phyloP scores from a whole-genome alignment of 2,113 vertebrate genomes.

The Apistogramma diplotaenia region DNA sequence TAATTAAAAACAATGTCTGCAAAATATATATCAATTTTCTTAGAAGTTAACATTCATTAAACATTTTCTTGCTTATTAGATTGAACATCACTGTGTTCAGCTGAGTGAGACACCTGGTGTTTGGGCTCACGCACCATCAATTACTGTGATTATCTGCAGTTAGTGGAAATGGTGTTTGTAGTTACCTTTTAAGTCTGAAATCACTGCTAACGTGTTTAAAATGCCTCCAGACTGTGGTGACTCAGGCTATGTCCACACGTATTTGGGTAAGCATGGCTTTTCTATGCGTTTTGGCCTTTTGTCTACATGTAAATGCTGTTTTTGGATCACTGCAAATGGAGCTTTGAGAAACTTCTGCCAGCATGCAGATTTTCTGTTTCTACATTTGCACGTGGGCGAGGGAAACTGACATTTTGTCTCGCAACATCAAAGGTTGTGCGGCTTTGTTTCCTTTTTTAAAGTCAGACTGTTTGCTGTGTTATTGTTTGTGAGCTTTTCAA shows the following conservation, averaged over 20 bases:
- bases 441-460: neutral
- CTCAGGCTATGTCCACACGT: neutral
- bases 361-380: too few species aligned
- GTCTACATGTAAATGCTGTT: neutral
- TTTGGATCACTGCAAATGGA: neutral
- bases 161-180: neutral
- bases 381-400: too few species aligned
- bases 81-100: neutral
- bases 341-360: neutral
- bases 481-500: too few species aligned
- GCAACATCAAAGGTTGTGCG: too few species aligned
- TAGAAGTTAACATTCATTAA: neutral
- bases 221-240: neutral
- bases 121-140: neutral
- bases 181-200: neutral
- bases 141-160: neutral
- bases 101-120: neutral
- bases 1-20: neutral
- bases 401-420: too few species aligned
- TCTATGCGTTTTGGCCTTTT: neutral
- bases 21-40: neutral
- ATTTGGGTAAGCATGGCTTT: too few species aligned
- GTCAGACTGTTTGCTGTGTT: neutral
- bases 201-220: neutral
- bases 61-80: neutral